Conservation (phyloP, 2,888 invertebrate species). For the Melieria crassipennis region DNA sequence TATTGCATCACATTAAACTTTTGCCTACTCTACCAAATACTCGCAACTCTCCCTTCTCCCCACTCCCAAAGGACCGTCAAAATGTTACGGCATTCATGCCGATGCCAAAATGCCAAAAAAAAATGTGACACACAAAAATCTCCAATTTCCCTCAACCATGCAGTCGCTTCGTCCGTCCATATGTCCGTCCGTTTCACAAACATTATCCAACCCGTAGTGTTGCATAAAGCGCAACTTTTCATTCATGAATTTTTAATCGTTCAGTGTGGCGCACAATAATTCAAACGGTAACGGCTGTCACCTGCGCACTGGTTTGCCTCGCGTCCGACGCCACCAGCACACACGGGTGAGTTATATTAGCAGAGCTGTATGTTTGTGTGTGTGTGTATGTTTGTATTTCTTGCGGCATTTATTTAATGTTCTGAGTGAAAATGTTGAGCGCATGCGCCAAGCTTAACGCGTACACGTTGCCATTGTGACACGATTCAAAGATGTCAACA, state of each 20-base stretch:
- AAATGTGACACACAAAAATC: too few species aligned
- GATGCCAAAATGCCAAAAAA: too few species aligned
- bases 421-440: conserved; percentile 2
- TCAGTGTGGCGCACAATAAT: conserved; percentile 31
- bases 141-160: too few species aligned
- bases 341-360: background rate
- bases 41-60: too few species aligned
- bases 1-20: too few species aligned
- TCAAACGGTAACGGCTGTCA: conserved; percentile 33
- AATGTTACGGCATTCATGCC: too few species aligned
- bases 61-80: too few species aligned
- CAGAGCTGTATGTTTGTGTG: background rate
- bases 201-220: background rate
- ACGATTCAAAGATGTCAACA: too few species aligned
- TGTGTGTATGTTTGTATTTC: background rate
- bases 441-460: background rate
- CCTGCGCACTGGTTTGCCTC: conserved; percentile 3
- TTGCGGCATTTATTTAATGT: background rate
- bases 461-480: too few species aligned
- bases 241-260: conserved; percentile 41
- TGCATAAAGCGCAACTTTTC: conserved; percentile 35
- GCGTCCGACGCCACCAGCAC: background rate
- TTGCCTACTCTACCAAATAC: too few species aligned
- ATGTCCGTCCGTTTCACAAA: too few species aligned
- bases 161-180: too few species aligned